A percentile compares a stretch with the other conserved stretches of the same genome.
phyloP scores from a whole-genome alignment of 2,797 vertebrate genomes.

The Lepidocolaptes lacrymiger region DNA sequence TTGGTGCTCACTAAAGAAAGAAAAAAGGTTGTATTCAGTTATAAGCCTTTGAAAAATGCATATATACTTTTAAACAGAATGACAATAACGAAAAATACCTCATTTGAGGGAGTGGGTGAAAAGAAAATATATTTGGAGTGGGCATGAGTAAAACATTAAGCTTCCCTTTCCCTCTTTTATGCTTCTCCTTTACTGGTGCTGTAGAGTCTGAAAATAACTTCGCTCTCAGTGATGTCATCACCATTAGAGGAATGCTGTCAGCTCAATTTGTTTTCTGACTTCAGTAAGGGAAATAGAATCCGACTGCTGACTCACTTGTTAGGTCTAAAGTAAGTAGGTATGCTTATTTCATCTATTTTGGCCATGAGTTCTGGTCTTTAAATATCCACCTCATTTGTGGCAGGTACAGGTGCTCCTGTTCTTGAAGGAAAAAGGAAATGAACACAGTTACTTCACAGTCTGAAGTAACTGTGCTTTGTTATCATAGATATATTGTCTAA shows the following conservation, averaged over 20 bases:
- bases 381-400: not conserved
- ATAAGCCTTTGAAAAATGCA: not conserved
- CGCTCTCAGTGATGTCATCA: slow-evolving; percentile 24
- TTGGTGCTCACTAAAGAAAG: not conserved
- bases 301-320: slow-evolving; percentile 61
- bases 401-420: not conserved
- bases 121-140: not conserved
- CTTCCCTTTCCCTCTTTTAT: not conserved
- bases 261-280: slow-evolving; percentile 57
- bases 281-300: slow-evolving; percentile 26
- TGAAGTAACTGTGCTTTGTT: not conserved
- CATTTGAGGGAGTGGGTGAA: not conserved
- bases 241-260: slow-evolving; percentile 16
- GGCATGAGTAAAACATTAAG: not conserved
- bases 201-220: slow-evolving; percentile 35
- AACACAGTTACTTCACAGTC: not conserved
- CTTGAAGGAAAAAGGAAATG: not conserved
- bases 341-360: slow-evolving; percentile 21
- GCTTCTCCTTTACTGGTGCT: not conserved
- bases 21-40: not conserved
- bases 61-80: not conserved
- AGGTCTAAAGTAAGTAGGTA: slow-evolving; percentile 5
- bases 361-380: not conserved
- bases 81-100: not conserved
- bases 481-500: not conserved